phyloP scores from a whole-genome alignment of 1,140 invertebrate species.

The Orchesella cincta region DNA sequence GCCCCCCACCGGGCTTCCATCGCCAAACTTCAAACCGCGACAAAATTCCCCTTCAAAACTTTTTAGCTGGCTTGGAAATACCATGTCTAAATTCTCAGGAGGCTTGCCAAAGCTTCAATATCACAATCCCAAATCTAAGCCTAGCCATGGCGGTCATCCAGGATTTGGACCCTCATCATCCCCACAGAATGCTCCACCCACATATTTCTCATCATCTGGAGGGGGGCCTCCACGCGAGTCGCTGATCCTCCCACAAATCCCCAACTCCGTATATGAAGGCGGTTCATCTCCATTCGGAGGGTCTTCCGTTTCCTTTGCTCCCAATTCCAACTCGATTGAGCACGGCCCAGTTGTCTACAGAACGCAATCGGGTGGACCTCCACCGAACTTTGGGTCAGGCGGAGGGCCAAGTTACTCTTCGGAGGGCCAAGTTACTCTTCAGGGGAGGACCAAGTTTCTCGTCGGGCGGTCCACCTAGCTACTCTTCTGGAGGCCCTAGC shows the following conservation, averaged over 20 bases:
- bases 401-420: not conserved
- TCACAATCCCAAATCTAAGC: conserved; percentile 34
- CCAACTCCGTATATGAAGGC: not conserved
- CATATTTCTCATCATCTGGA: conserved; percentile 7
- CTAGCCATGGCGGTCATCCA: not conserved
- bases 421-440: too few species aligned
- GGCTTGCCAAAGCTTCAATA: conserved; percentile 30
- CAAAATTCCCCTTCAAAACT: conserved; percentile 31
- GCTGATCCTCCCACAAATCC: not conserved
- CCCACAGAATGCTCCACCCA: not conserved
- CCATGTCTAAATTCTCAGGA: conserved; percentile 39
- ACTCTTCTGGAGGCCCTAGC: too few species aligned
- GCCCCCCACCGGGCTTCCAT: not conserved
- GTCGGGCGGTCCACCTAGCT: too few species aligned
- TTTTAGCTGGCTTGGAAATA: conserved; percentile 46
- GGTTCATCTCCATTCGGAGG: not conserved
- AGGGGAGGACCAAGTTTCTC: too few species aligned
- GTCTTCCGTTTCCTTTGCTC: not conserved
- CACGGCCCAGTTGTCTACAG: not conserved
- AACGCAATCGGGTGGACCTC: not conserved
- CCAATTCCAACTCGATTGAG: not conserved
- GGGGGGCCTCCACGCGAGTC: not conserved
- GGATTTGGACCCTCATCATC: not conserved
- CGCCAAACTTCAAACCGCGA: not conserved
- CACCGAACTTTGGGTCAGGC: not conserved